Percentiles rank a stretch among this genome's conserved stretches.
Evolutionary conservation across 2,113 vertebrate species (phyloP).

Genomic region (Pogona vitticeps): DNA sequence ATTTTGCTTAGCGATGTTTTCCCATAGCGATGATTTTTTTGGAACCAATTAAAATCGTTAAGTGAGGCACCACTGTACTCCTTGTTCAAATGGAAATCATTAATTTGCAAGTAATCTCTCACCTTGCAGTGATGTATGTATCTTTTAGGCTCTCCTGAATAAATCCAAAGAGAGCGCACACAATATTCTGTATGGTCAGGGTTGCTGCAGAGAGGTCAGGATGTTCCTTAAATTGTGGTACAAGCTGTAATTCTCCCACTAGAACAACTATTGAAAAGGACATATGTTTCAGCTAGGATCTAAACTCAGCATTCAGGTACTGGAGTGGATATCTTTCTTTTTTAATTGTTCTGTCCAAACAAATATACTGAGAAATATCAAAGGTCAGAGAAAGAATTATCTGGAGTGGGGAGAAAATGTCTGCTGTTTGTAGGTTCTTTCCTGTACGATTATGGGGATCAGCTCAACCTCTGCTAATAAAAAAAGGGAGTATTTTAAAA

Average conservation of each 20-base stretch:
- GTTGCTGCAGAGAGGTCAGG: background rate
- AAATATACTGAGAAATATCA: background rate
- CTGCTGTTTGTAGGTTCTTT: background rate
- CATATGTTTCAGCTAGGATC: background rate
- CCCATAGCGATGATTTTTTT: no score
- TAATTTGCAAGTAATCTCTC: background rate
- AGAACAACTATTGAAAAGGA: background rate
- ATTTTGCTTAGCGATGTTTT: no score
- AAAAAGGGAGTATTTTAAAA: conserved; percentile 44
- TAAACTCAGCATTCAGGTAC: background rate
- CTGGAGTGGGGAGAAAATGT: background rate
- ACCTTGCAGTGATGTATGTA: background rate
- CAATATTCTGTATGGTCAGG: background rate
- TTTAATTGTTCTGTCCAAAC: conserved; percentile 20
- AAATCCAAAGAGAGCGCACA: background rate
- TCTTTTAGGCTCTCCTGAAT: background rate
- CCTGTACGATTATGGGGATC: conserved; percentile 26
- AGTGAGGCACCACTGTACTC: no score
- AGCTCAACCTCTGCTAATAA: conserved; percentile 39
- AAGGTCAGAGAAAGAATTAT: background rate
- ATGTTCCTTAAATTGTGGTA: background rate
- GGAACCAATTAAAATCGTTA: no score
- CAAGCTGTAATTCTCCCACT: background rate
- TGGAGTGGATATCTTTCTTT: background rate
- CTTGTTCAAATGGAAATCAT: background rate